Percentiles rank a stretch among this genome's conserved stretches.
These are phyloP conservation scores for Apotomis turbidana DNA, from an alignment of 2,888 invertebrate species.

Conservation along the genomic window DNA sequence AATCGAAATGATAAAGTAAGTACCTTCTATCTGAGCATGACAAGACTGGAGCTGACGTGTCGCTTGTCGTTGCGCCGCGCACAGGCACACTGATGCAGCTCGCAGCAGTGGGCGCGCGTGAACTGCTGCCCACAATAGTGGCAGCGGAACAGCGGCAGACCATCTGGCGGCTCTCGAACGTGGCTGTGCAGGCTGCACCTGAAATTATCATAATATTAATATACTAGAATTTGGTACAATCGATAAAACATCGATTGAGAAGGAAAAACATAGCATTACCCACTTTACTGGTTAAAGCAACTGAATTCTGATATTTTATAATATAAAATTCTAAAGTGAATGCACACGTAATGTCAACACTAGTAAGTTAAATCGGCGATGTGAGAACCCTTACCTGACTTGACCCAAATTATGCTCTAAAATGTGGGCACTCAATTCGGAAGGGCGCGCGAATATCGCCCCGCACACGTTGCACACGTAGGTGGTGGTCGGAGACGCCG, in stretches of 20 bases:
- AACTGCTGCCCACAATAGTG: slow-evolving; percentile 68
- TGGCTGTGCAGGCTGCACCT: slow-evolving; percentile 73
- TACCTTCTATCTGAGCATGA: slow-evolving; percentile 56
- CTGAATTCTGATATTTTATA: too few relatives aligned
- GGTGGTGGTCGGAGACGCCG: slow-evolving; percentile 42
- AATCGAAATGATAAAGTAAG: neutral
- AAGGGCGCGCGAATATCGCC: slow-evolving; percentile 60
- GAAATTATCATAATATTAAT: slow-evolving; percentile 18
- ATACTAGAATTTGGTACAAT: too few relatives aligned
- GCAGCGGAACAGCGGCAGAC: slow-evolving; percentile 57
- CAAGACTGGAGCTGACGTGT: slow-evolving; percentile 56
- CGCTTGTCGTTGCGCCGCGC: slow-evolving; percentile 51
- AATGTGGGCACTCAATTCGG: slow-evolving; percentile 67
- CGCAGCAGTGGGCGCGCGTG: slow-evolving; percentile 72
- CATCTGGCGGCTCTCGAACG: too few relatives aligned
- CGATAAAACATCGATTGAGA: too few relatives aligned
- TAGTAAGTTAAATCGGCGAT: too few relatives aligned
- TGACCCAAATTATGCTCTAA: slow-evolving; percentile 60
- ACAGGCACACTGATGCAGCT: slow-evolving; percentile 69
- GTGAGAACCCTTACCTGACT: slow-evolving; percentile 56
- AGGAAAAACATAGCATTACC: too few relatives aligned
- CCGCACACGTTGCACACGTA: slow-evolving; percentile 72
- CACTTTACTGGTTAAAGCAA: too few relatives aligned
- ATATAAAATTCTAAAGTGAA: too few relatives aligned
- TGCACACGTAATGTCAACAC: too few relatives aligned